phyloP scores from a whole-genome alignment of 2,113 vertebrate genomes.

The Esox niger region DNA sequence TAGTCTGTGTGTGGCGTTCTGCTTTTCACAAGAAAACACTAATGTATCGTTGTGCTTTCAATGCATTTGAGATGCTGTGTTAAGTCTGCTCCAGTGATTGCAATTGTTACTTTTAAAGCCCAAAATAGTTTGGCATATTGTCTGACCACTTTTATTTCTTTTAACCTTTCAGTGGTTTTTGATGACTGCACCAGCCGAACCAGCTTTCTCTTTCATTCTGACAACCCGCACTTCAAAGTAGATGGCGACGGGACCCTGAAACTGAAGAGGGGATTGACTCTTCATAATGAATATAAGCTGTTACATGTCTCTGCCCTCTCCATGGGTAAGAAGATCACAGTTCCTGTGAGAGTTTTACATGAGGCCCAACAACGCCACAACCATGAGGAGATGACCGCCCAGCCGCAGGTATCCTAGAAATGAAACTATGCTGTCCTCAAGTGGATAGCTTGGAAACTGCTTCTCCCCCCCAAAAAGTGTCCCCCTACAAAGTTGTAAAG shows the following conservation, averaged over 20 bases:
- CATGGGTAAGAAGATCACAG: conserved; percentile 36
- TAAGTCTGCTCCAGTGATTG: background rate
- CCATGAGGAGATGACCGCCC: background rate
- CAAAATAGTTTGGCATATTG: background rate
- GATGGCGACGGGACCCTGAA: conserved; percentile 49
- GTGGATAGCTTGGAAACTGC: background rate
- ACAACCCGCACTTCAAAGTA: conserved; percentile 52
- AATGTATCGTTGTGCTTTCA: background rate
- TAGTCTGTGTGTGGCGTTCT: background rate
- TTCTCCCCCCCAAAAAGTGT: too few species aligned
- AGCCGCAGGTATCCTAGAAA: background rate
- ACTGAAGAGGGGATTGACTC: conserved; percentile 42
- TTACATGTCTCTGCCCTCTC: conserved; percentile 56
- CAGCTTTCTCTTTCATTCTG: conserved; percentile 23
- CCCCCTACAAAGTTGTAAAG: too few species aligned
- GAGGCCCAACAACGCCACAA: background rate
- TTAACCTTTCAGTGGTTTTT: conserved; percentile 55
- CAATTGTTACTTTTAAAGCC: background rate
- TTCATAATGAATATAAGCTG: conserved; percentile 45
- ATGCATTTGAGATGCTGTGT: background rate
- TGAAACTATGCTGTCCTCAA: background rate
- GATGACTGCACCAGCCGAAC: conserved; percentile 50
- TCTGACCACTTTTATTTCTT: background rate
- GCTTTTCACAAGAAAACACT: background rate
- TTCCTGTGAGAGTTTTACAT: conserved; percentile 43